Percentiles rank a stretch among this genome's conserved stretches.
Evolutionary conservation across 2,888 invertebrate species (phyloP).

Genomic region (Amphipoea lucens): DNA sequence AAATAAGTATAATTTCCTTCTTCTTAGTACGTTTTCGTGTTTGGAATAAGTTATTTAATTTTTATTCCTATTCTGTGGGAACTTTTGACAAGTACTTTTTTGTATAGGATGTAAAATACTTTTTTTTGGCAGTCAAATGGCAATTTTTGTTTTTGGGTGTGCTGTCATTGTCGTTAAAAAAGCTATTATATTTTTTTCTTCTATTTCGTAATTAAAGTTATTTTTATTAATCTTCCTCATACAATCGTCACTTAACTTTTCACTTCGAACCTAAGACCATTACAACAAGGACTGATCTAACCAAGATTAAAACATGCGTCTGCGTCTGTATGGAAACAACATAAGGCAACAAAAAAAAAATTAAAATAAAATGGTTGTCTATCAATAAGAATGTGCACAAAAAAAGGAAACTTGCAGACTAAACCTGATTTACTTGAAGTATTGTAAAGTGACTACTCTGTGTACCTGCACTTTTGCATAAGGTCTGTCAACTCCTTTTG

Average conservation of each 20-base stretch:
- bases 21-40: background rate
- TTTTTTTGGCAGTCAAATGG: no score
- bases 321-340: background rate
- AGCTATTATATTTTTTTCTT: no score
- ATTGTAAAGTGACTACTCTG: slow-evolving; percentile 35
- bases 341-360: background rate
- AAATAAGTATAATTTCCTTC: background rate
- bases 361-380: background rate
- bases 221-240: no score
- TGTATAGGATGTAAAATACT: no score
- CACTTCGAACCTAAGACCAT: no score
- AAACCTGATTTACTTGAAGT: background rate
- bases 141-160: no score
- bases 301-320: background rate
- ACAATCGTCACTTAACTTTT: no score
- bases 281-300: background rate
- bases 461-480: slow-evolving; percentile 30
- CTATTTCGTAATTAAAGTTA: no score
- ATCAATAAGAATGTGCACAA: background rate
- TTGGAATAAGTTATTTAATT: background rate
- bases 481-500: slow-evolving; percentile 68
- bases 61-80: background rate
- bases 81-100: no score
- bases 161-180: no score
- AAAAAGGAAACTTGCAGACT: background rate